phyloP scores from a whole-genome alignment of 2,888 invertebrate genomes.

The Eupithecia abbreviata region DNA sequence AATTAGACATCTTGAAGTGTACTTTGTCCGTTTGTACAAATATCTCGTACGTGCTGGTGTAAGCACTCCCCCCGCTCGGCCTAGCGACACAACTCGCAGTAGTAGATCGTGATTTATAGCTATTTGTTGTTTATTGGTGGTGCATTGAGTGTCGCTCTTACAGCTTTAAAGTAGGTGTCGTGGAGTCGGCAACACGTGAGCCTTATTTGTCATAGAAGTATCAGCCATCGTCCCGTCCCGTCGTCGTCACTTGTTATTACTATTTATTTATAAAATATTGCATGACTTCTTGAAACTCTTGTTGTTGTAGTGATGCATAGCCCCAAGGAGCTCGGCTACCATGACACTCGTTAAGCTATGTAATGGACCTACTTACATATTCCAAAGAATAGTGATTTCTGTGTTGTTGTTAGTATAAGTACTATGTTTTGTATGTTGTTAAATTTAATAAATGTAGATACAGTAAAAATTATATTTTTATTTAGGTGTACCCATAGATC shows the following conservation, averaged over 20 bases:
- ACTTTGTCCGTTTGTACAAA: background rate
- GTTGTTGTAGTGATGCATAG: background rate
- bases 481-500: background rate
- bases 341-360: background rate
- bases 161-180: background rate
- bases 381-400: conserved; percentile 11
- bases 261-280: background rate
- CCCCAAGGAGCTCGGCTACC: background rate
- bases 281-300: background rate
- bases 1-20: too few relatives aligned
- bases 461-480: background rate
- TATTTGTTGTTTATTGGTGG: background rate
- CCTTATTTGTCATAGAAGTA: background rate
- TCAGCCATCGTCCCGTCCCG: background rate
- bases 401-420: conserved; percentile 15
- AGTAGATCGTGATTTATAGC: background rate
- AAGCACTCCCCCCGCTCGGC: background rate
- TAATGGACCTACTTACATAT: background rate
- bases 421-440: conserved; percentile 21
- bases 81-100: background rate
- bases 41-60: background rate
- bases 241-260: background rate
- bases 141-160: background rate
- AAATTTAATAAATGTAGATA: conserved; percentile 13
- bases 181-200: background rate